Conservation (phyloP, 53 echinoderm and acorn worm genomes). For the Actinopyga echinites region DNA sequence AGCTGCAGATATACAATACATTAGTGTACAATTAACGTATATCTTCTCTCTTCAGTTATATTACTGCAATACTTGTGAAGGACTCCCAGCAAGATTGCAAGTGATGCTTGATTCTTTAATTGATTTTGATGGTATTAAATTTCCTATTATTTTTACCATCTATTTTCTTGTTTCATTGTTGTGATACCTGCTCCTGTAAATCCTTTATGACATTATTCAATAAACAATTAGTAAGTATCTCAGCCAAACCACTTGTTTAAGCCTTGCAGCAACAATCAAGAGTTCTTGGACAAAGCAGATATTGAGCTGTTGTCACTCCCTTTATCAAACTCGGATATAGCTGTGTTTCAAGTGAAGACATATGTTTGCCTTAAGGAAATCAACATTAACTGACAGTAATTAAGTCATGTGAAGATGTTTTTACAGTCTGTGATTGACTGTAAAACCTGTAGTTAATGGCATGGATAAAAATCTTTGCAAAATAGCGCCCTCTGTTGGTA, state of each 20-base stretch:
- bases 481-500: not conserved
- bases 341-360: conserved; percentile 5
- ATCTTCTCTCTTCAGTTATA: too few species aligned
- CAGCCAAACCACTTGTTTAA: not conserved
- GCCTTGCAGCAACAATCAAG: conserved; percentile 12
- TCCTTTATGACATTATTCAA: conserved; percentile 12
- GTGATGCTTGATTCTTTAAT: too few species aligned
- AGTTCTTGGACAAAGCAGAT: conserved; percentile 13
- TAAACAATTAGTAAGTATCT: conserved; percentile 23
- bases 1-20: too few species aligned
- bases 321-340: not conserved
- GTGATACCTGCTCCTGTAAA: not conserved
- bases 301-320: conserved; percentile 28
- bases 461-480: not conserved
- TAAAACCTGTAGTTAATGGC: not conserved
- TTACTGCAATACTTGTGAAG: too few species aligned
- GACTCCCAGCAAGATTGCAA: too few species aligned
- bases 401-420: conserved; percentile 20
- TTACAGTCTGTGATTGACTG: not conserved
- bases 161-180: too few species aligned
- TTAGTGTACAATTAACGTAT: too few species aligned
- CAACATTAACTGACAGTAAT: conserved; percentile 31
- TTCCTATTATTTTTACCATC: too few species aligned
- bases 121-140: too few species aligned
- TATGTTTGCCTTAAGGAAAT: conserved; percentile 30